Conservation (phyloP, 2,113 vertebrate species). For the Pitta sordida region DNA sequence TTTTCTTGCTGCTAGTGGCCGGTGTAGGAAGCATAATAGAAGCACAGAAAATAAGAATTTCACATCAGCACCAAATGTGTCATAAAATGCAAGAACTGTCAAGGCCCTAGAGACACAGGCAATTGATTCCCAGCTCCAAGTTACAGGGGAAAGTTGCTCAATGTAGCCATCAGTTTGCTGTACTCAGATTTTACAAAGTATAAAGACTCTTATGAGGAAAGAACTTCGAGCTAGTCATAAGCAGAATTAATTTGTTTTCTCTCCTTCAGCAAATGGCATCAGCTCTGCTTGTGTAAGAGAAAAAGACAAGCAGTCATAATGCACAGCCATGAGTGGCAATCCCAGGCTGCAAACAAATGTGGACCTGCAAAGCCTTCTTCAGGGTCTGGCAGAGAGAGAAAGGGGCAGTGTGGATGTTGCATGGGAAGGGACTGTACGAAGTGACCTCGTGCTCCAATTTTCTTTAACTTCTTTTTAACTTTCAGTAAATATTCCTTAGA, state of each 20-base stretch:
- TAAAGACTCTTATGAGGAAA: neutral
- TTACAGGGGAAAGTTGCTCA: neutral
- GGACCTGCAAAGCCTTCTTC: neutral
- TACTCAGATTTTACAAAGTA: neutral
- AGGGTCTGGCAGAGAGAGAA: neutral
- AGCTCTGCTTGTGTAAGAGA: neutral
- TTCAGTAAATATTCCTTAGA: neutral
- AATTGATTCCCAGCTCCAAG: neutral
- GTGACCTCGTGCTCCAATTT: fast-evolving
- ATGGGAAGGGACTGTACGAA: neutral
- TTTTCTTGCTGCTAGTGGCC: neutral
- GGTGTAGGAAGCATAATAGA: neutral
- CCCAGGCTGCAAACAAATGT: neutral
- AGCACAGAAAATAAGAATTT: neutral
- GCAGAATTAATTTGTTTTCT: neutral
- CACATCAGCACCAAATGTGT: neutral
- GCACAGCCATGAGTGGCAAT: neutral
- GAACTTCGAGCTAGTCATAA: neutral
- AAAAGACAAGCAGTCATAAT: neutral
- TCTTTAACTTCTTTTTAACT: neutral
- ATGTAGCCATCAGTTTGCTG: neutral
- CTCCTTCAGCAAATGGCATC: neutral
- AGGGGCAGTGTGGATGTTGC: fast-evolving
- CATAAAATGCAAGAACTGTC: neutral
- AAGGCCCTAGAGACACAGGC: neutral